Conservation (phyloP, 1,140 invertebrate species). For the Agraylea sexmaculata region DNA sequence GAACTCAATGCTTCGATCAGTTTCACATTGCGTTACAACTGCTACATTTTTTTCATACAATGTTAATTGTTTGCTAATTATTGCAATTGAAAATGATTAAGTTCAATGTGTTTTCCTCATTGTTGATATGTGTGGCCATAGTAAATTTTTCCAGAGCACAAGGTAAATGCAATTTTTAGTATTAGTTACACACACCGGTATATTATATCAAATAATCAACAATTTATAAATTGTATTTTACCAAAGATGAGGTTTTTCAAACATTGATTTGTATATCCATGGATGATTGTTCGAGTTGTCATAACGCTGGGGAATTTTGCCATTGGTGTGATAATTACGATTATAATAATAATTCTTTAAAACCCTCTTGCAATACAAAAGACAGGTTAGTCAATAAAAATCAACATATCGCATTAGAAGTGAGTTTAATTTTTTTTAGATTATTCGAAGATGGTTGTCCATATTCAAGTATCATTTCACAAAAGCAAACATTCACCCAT, state of each 20-base stretch:
- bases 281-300: constrained; percentile 31
- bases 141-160: too few relatives aligned
- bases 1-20: too few relatives aligned
- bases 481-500: constrained; percentile 26
- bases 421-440: constrained; percentile 20
- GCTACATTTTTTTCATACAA: too few relatives aligned
- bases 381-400: constrained; percentile 24
- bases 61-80: too few relatives aligned
- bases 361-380: constrained; percentile 30
- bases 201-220: too few relatives aligned
- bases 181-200: too few relatives aligned
- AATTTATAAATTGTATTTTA: too few relatives aligned
- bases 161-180: too few relatives aligned
- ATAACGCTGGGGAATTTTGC: constrained; percentile 30
- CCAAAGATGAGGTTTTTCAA: constrained; percentile 15
- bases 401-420: not conserved
- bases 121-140: too few relatives aligned
- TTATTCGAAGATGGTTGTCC: constrained; percentile 30
- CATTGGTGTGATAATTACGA: constrained; percentile 36
- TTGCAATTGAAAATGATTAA: too few relatives aligned
- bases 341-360: constrained; percentile 23
- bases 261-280: constrained; percentile 33
- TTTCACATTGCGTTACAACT: too few relatives aligned
- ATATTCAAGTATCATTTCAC: constrained; percentile 28
- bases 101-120: too few relatives aligned